Evolutionary conservation across 2,113 vertebrate genomes (phyloP), one percentile per base, ranked within the genome.

Genomic region (Cynoglossus semilaevis): DNA sequence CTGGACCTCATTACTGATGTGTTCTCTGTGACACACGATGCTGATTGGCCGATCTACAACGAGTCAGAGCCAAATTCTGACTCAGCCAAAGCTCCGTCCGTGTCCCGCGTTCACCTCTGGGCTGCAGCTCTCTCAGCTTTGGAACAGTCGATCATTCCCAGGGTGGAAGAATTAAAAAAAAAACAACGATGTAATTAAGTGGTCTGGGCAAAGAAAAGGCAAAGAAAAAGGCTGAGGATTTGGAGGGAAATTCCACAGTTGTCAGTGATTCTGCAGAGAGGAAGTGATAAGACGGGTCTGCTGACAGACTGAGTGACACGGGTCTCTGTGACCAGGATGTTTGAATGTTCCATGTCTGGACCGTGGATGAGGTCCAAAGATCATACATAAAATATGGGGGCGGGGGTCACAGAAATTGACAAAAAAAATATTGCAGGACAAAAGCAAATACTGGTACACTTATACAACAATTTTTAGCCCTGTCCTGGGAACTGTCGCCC

Each of bases 181-280:
- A 42, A 55, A 40, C 56, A 64, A 66, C 2, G 22, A 70, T 37
- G 44, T 53, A 70, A 72, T 72, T 65, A 76, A 13, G 10, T 60
- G 1, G 13, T 10, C 0, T 3, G 12, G 9, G 44, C 18, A 44
- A 59, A 7, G 63, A 22, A 76, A 78, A 67, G 10, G 0, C 60
- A 55, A 38, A 42, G 13, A 9, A 51, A 65, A 72, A 72, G 62
- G 15, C 46, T 15, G 1, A 50, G 55, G 45, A 47, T 66, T 80
- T 74, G 16, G 0, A 8, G 45, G 74, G 73, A 76, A 69, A 82
- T 84, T 78, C 74, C 72, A 70, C 64, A 48, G 52, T 22, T 48
- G 56, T 8, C 34, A 58, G 19, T 5, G 63, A 54, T 63, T 44
- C 53, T 36, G 1, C 48, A 10, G 41, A 15, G 58, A 61, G 61